Evolutionary conservation across 2,113 vertebrate genomes (phyloP).

Genomic region (Lepisosteus oculatus): DNA sequence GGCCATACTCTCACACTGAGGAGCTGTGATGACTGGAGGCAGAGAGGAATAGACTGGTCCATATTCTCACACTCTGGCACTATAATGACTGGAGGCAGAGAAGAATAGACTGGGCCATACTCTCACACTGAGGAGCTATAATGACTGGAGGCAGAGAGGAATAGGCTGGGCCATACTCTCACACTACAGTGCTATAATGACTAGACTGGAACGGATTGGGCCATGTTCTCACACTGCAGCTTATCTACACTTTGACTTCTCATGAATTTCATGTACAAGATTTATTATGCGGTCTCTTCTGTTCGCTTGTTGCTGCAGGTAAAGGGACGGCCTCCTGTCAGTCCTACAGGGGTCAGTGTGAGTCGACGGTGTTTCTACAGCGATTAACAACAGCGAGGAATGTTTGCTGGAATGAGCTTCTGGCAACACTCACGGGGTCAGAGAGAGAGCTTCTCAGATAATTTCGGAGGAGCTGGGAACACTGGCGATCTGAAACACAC

Average conservation of each 20-base stretch:
- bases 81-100: no score
- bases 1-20: no score
- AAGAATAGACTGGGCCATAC: no score
- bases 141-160: no score
- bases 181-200: no score
- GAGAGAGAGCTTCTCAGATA: not conserved
- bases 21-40: no score
- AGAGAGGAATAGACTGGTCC: no score
- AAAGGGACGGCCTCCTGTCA: conserved; percentile 70
- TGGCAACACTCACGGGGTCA: conserved; percentile 43
- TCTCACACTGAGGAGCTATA: no score
- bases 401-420: conserved; percentile 72
- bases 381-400: conserved; percentile 73
- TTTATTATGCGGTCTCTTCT: conserved; percentile 53
- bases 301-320: conserved; percentile 67
- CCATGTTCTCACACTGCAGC: not conserved
- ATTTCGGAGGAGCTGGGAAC: not conserved
- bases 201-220: no score
- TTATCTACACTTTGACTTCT: conserved; percentile 31
- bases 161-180: no score
- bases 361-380: conserved; percentile 65
- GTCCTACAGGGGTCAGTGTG: conserved; percentile 35
- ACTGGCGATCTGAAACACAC: not conserved
- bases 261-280: conserved; percentile 50
- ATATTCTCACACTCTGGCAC: no score